Conservation (phyloP, 2,113 vertebrate genomes). For the Chinchilla lanigera region DNA sequence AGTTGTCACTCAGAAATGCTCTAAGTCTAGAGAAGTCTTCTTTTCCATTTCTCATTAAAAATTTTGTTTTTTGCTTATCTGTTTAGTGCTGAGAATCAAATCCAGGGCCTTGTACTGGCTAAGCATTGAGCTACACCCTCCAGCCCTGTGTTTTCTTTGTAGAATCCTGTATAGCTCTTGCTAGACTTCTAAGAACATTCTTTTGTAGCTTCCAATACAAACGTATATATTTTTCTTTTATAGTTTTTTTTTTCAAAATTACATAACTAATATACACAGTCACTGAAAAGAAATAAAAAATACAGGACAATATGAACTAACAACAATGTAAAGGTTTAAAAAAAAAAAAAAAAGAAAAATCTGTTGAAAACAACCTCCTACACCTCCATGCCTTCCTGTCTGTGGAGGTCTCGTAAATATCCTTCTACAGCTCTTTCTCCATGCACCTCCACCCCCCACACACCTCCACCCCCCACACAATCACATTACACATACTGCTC, state of each 20-base stretch:
- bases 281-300: not conserved
- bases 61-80: not conserved
- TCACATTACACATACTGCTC: not conserved
- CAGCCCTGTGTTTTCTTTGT: not conserved
- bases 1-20: not conserved
- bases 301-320: not conserved
- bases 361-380: not conserved
- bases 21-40: not conserved
- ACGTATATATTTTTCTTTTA: not conserved
- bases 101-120: not conserved
- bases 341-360: not conserved
- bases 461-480: too few species aligned
- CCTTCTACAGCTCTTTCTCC: not conserved
- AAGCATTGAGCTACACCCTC: not conserved
- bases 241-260: conserved; percentile 25
- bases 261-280: not conserved
- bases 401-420: not conserved
- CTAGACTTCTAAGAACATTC: not conserved
- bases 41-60: not conserved
- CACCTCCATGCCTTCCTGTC: too few species aligned
- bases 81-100: not conserved
- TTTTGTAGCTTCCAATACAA: not conserved
- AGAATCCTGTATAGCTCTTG: not conserved
- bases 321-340: not conserved
- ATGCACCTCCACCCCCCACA: too few species aligned